These are phyloP conservation scores for Eriocheir sinensis DNA, from an alignment of 1,140 invertebrate species.

Conservation along the genomic window DNA sequence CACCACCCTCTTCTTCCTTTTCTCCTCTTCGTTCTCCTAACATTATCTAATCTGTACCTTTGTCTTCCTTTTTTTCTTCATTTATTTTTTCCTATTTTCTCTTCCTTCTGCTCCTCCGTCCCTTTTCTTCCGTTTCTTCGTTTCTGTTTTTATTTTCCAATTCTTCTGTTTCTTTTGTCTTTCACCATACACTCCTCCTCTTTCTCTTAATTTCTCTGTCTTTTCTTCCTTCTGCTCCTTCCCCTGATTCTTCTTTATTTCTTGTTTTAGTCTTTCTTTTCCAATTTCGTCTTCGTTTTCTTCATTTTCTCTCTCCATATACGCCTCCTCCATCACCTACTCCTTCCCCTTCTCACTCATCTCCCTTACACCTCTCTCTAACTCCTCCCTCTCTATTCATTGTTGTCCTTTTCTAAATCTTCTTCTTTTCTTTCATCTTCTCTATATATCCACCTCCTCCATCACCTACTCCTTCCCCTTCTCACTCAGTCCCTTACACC, in stretches of 20 bases:
- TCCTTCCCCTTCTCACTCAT: not conserved
- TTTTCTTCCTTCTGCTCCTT: not conserved
- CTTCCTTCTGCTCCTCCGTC: not conserved
- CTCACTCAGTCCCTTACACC: too few species aligned
- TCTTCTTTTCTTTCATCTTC: not conserved
- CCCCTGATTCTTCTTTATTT: not conserved
- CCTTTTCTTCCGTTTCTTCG: not conserved
- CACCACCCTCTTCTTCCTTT: not conserved
- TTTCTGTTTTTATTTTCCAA: not conserved
- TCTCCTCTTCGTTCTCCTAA: not conserved
- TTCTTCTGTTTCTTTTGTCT: not conserved
- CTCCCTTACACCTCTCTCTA: constrained; percentile 24
- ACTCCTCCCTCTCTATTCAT: too few species aligned
- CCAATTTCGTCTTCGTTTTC: not conserved
- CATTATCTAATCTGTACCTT: too few species aligned
- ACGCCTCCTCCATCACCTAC: too few species aligned
- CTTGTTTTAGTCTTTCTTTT: too few species aligned
- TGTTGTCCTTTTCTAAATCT: not conserved
- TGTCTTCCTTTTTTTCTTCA: too few species aligned
- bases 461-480: not conserved
- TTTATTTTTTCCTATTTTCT: not conserved
- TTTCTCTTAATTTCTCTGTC: not conserved
- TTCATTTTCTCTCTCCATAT: too few species aligned
- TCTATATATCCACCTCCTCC: not conserved
- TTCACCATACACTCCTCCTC: too few species aligned